Evolutionary conservation across 2,113 vertebrate species (phyloP), one percentile per base, ranked within the genome.

Genomic region (Pelecanoides urinatrix): DNA sequence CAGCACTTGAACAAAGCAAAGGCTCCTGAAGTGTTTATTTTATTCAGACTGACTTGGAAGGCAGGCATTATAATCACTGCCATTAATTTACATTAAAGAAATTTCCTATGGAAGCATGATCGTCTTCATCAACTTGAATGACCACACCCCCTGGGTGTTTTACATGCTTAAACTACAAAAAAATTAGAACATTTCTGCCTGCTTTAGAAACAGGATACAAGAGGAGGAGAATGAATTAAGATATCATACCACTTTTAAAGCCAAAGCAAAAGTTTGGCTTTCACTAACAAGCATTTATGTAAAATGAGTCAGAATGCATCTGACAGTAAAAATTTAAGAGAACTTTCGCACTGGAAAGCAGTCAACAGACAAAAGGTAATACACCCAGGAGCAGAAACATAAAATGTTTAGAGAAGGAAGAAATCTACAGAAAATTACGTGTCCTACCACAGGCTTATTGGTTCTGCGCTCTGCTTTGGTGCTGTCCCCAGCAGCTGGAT

Each of bases 361-460:
- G 13, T 25, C 47, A 80, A 29, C 17, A 38, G n/a, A 61, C 11
- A 32, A 53, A 70, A 89, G 29, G 47, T 6, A 61, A 73, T 8
- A 45, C 0, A 19, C 7, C 9, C n/a, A 16, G 18, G 21, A 73
- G 67, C 21, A 92, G 67, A 70, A 38, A 44, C 1, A 7, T 0
- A 29, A 68, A 53, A 42, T 2, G 3, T 8, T 63, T 11, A 21
- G 44, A 50, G 76, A 78, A 75, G 55, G 32, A 42, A 75, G 74
- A 44, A 25, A 36, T 25, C 30, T 42, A 7, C 9, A n/a, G n/a
- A n/a, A n/a, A n/a, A n/a, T n/a, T n/a, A 9, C 0, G 0, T 6
- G 21, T 40, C 70, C 68, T 44, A 36, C 34, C 1, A 4, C 58
- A 32, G 79, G 34, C 29, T 62, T 5, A 2, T 9, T 6, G 22